Percentiles rank a stretch among this genome's conserved stretches.
phyloP scores from a whole-genome alignment of 2,113 vertebrate genomes.

The Tringa solitaria region DNA sequence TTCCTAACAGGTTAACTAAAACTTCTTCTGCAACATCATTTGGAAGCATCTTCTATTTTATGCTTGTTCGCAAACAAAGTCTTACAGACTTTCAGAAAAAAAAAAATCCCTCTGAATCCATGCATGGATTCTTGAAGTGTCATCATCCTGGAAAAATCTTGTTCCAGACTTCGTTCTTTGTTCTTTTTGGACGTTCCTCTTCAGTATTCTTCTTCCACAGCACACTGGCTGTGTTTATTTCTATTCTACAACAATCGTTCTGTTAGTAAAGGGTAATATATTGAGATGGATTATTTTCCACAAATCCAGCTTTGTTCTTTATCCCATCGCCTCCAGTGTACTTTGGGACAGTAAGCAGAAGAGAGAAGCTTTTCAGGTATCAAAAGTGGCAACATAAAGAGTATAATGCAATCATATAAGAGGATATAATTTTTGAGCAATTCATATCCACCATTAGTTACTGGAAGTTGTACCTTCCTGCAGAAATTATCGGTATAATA shows the following conservation, averaged over 20 bases:
- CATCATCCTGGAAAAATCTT: constrained; percentile 39
- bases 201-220: constrained; percentile 26
- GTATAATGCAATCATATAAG: background rate
- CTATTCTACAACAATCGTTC: background rate
- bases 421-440: background rate
- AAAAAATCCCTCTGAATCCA: background rate
- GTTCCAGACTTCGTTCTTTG: background rate
- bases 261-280: constrained; percentile 1
- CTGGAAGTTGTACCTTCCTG: background rate
- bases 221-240: constrained; percentile 29
- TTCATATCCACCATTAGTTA: background rate
- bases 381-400: constrained; percentile 6
- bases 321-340: background rate
- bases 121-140: constrained; percentile 8
- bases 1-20: background rate
- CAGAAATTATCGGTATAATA: background rate
- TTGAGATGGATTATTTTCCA: constrained; percentile 52
- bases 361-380: constrained; percentile 52
- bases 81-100: background rate
- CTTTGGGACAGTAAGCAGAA: constrained; percentile 31
- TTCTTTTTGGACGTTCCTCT: background rate
- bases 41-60: background rate
- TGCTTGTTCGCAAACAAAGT: background rate
- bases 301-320: constrained; percentile 63
- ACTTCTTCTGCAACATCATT: background rate